Base-by-base conservation (phyloP, 2,797 vertebrate genomes). In the Eulemur rubriventer region DNA sequence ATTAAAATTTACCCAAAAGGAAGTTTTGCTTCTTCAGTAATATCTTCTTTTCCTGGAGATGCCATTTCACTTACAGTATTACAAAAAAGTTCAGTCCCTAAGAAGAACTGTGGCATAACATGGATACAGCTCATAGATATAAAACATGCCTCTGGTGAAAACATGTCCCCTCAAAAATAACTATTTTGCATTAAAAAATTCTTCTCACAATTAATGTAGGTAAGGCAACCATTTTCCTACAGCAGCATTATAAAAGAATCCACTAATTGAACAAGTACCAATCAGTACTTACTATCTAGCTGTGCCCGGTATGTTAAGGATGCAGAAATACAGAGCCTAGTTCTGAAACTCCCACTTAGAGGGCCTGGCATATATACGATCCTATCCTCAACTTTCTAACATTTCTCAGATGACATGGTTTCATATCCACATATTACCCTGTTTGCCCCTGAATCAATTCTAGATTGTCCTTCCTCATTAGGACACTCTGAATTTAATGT, bases 21-120 rank as follows among this genome's bases (percentile, higher is more conserved):
- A 92, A 75, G 90, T 89, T 92, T 63, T 89, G 38, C 75, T 85
- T 85, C 46, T 78, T 85, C 33, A 70, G 33, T 81, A 85, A 59
- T 50, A 10, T 16, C 46, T 50, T 26, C 20, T 75, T 30, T 94
- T 81, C 22, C 83, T 91, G 9, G 33, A 87, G 18, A 78, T 55
- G 70, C 6, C 28, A 46, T 57, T 94, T 91, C 43, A 70, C 48
- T 85, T 48, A 82, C 43, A 73, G 20, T 41, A 43, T 46, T 73
- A 57, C 48, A 4, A 75, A 65, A 59, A 81, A 82, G 57, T 48
- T 11, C n/a, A 48, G 7, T 57, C 75, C 13, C 67, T 28, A 67
- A 76, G 63, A 86, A 26, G 57, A 59, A 73, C 63, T 95, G 35
- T 43, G n/a, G 73, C 9, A 17, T 63, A 81, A 81, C 9, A 55